Evolutionary conservation across 2,113 vertebrate species (phyloP), one percentile per base, ranked within the genome.

Genomic region (Rhabdomys dilectus): DNA sequence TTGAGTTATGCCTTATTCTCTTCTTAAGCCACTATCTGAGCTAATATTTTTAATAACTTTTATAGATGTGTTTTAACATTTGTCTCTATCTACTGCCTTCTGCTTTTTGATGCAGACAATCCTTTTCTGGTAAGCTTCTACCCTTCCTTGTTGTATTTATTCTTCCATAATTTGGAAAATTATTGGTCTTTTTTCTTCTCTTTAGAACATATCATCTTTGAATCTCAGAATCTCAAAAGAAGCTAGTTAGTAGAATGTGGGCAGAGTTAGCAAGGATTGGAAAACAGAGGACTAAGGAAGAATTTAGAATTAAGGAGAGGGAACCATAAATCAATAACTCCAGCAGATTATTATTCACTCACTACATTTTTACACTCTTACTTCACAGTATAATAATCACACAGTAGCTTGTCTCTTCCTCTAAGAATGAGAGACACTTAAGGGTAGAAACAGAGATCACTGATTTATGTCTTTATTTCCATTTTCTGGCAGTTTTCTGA

Each of bases 381-480:
- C 81, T 96, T 91, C 11, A 96, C 10, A 75, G 73, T 76, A 60
- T 62, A 86, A 70, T 89, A 91, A 88, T 91, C 70, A 56, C 70
- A 62, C 70, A 6, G 56, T 91, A 86, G 29, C 5, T 64, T 51
- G 24, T 17, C 36, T 95, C n/a, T 94, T 3, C 15, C 7, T 93
- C 81, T 56, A 91, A 73, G 26, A 5, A 24, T 66, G 3, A 66
- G 45, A 89, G 17, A 93, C 82, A 9, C 36, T 85, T 88, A 72
- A 94, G 36, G 91, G 53, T 17, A 93, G 10, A 96, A 95, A 75
- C 45, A 92, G 17, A 97, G 10, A 91, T 68, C 21, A 84, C 53
- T 78, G 53, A 96, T 89, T 95, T 78, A 91, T 87, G 76, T 91
- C 39, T 94, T 93, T 96, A 88, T 96, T 96, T 94, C 16, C 36